Evolutionary conservation across 2,888 invertebrate genomes (phyloP), one percentile per base, ranked within the genome.

Genomic region (Reticulitermes lucifugus): DNA sequence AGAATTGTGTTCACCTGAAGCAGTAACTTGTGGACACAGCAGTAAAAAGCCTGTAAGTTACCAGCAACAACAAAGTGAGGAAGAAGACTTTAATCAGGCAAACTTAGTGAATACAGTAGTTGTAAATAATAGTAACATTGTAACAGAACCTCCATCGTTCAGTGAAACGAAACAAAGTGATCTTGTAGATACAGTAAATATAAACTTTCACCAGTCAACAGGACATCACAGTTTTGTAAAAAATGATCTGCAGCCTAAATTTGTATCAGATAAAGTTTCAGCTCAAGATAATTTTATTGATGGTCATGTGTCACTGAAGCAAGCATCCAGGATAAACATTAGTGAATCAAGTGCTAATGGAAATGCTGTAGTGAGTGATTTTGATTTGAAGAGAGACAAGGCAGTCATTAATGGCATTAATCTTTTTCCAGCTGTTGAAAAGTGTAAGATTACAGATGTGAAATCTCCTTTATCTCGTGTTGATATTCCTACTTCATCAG

Each of bases 71-170:
- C 79, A 84, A 4, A 80, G 70, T 55, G 80, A 84, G 25, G 79
- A 79, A 29, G 84, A 84, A 18, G 79, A 79, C 9, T 80, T 25
- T n/a, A 80, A 29, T 71, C 80, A 71, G 43, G 7, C 75, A 29
- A 71, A 80, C 55, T 25, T 71, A 14, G 51, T 73, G 65, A 41
- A 60, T 25, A 65, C 83, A 5, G 84, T 84, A 51, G 84, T 84
- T 12, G 84, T 80, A 18, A 84, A 71, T 80, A 84, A 84, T 80
- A 84, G 84, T 21, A 84, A 84, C 21, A 83, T 83, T 29, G 84
- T 79, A 25, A 43, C 43, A 21, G 77, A 77, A 51, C 43, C 77
- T 51, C 43, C 25, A 7, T 22, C 77, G 1, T 77, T 77, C 22
- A n/a, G 3, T 77, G 77, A 77, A 21, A n/a, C 7, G 22, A 77